Conservation (phyloP, 2,113 vertebrate species). For the Meles meles region DNA sequence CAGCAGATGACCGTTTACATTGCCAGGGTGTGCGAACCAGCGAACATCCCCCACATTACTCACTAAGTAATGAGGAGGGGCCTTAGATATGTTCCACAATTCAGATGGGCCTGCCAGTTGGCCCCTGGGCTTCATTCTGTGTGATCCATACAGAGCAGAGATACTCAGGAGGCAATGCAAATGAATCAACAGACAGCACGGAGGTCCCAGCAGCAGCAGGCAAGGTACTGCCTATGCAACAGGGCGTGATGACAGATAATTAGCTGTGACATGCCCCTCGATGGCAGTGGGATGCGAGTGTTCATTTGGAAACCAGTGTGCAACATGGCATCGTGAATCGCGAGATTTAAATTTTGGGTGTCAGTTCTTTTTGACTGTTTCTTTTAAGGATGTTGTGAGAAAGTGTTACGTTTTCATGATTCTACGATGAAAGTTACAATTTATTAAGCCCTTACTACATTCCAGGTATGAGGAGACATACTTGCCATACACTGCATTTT, state of each 20-base stretch:
- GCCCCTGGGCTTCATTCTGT: slow-evolving; percentile 66
- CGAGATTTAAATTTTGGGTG: not conserved
- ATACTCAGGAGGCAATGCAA: slow-evolving; percentile 64
- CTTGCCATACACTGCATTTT: not conserved
- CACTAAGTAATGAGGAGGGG: slow-evolving; percentile 72
- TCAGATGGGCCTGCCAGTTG: slow-evolving; percentile 62
- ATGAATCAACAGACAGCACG: slow-evolving; percentile 58
- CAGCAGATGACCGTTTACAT: slow-evolving; percentile 67
- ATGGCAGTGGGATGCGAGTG: slow-evolving; percentile 38
- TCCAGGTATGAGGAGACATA: not conserved
- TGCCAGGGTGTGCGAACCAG: slow-evolving; percentile 69
- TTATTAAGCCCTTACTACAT: not conserved
- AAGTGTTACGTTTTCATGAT: not conserved
- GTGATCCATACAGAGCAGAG: slow-evolving; percentile 53
- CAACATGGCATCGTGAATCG: not conserved
- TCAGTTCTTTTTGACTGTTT: not conserved
- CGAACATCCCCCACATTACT: slow-evolving; percentile 60
- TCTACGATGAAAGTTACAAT: not conserved
- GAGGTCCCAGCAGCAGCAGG: slow-evolving; percentile 74
- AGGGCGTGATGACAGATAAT: slow-evolving; percentile 77
- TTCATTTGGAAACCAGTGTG: slow-evolving; percentile 60
- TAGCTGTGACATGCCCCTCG: slow-evolving; percentile 75
- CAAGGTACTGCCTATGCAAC: slow-evolving; percentile 67
- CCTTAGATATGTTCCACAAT: slow-evolving; percentile 47
- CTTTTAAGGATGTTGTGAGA: not conserved